Percentiles rank a stretch among this genome's conserved stretches.
These are phyloP conservation scores for Platerodrilus igneus DNA, from an alignment of 2,888 invertebrate species.

Conservation along the genomic window DNA sequence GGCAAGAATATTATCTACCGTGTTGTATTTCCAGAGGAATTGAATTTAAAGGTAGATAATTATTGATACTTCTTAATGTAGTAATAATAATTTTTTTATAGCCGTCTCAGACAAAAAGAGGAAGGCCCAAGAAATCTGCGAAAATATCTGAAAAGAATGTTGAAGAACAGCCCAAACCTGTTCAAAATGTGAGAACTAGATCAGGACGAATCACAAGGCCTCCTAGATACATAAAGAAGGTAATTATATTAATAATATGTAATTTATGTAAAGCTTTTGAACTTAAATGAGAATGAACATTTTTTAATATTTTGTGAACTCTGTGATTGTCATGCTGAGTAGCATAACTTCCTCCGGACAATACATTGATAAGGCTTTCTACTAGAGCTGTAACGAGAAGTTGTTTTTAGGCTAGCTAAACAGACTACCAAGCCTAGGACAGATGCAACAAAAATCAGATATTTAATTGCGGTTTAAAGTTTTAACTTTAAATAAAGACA, in stretches of 20 bases:
- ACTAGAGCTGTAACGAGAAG: too few species aligned
- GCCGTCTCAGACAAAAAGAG: slow-evolving; percentile 31
- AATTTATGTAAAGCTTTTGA: too few species aligned
- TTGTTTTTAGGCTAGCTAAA: too few species aligned
- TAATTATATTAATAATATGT: slow-evolving; percentile 15
- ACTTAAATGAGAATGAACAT: too few species aligned
- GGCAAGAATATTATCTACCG: slow-evolving; percentile 34
- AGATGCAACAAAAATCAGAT: too few species aligned
- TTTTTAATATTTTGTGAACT: too few species aligned
- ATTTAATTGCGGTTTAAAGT: too few species aligned
- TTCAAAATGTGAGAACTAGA: slow-evolving; percentile 37
- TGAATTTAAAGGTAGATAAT: slow-evolving; percentile 35
- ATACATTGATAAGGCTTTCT: too few species aligned
- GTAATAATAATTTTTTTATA: slow-evolving; percentile 21
- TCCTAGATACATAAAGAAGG: slow-evolving; percentile 40
- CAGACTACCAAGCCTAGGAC: too few species aligned
- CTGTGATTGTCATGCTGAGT: too few species aligned
- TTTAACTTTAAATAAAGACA: too few species aligned
- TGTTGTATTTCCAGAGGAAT: slow-evolving; percentile 41
- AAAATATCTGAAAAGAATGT: slow-evolving; percentile 16
- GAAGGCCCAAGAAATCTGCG: slow-evolving; percentile 36
- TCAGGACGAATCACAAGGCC: slow-evolving; percentile 42
- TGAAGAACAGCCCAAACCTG: slow-evolving; percentile 17
- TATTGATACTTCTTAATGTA: slow-evolving; percentile 2
- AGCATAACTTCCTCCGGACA: too few species aligned